Percentiles rank a stretch among this genome's conserved stretches.
Conservation (phyloP, 1,140 invertebrate species). For the Thaumatotibia leucotreta region DNA sequence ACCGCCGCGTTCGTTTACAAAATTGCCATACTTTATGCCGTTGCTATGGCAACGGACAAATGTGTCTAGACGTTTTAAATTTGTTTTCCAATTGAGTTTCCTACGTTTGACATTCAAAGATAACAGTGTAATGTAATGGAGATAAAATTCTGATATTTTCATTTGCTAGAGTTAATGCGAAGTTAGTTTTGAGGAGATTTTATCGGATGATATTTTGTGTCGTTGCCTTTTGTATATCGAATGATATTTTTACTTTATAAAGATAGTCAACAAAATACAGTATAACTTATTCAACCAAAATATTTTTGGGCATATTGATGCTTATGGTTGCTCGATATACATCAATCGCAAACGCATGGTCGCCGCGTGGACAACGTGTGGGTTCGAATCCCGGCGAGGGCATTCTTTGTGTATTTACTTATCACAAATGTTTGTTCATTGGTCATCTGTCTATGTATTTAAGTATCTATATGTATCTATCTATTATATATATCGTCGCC, state of each 20-base stretch:
- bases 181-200: background rate
- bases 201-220: background rate
- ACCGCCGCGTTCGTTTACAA: background rate
- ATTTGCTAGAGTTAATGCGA: background rate
- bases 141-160: background rate
- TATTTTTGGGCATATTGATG: too few species aligned
- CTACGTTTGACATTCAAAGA: background rate
- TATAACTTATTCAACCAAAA: too few species aligned
- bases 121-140: background rate
- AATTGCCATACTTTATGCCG: background rate
- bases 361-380: too few species aligned
- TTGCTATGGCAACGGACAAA: background rate
- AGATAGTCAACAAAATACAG: background rate
- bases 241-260: background rate
- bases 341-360: too few species aligned
- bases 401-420: too few species aligned
- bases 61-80: slow-evolving; percentile 11
- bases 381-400: too few species aligned
- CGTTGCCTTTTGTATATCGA: background rate
- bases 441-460: too few species aligned
- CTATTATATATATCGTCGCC: too few species aligned
- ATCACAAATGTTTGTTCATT: too few species aligned
- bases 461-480: too few species aligned
- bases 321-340: too few species aligned
- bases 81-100: background rate